Evolutionary conservation across 2,113 vertebrate species (phyloP).

Genomic region (Pygoscelis antarcticus): DNA sequence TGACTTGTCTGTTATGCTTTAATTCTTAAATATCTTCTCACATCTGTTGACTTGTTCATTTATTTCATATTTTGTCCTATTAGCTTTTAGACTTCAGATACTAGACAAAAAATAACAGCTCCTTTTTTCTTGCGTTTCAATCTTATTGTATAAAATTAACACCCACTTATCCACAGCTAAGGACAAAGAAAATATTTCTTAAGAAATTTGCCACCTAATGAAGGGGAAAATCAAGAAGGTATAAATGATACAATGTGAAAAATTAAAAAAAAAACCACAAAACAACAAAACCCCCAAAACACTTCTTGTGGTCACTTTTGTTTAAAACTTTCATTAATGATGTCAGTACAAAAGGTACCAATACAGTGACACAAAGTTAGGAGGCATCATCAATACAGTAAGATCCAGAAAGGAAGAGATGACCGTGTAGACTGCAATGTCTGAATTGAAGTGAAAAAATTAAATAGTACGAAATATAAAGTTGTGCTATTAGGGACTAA

Average conservation of each 20-base stretch:
- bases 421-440: not conserved
- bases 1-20: not conserved
- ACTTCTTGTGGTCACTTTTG: not conserved
- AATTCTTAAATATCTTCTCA: not conserved
- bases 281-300: not conserved
- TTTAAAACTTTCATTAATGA: not conserved
- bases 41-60: not conserved
- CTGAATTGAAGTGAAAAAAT: not conserved
- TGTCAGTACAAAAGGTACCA: not conserved
- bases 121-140: not conserved
- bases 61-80: not conserved
- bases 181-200: not conserved
- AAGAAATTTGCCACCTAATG: not conserved
- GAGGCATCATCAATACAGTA: not conserved
- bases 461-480: not conserved
- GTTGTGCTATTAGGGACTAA: not conserved
- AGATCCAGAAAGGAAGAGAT: not conserved
- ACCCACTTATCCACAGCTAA: rapidly evolving
- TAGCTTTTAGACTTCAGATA: not conserved
- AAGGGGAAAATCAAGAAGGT: not conserved
- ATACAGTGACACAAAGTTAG: not conserved
- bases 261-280: not conserved
- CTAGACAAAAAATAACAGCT: not conserved
- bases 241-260: not conserved
- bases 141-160: not conserved